Conservation (phyloP, 2,113 vertebrate species). For the Python bivittatus region DNA sequence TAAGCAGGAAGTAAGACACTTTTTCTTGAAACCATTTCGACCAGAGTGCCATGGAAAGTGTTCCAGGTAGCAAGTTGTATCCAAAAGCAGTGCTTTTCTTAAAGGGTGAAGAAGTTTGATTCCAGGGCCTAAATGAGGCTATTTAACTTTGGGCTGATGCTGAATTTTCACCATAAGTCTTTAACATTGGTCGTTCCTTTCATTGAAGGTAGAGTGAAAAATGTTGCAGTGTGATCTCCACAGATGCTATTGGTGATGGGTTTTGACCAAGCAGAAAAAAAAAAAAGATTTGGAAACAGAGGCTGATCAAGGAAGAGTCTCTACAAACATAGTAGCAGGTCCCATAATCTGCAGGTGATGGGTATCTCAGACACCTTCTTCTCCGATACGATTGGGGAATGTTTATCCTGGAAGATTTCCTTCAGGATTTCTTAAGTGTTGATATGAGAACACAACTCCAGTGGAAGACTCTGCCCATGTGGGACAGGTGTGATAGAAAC, state of each 20-base stretch:
- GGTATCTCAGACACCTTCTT: not conserved
- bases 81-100: not conserved
- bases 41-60: not conserved
- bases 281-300: too few relatives aligned
- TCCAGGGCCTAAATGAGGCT: not conserved
- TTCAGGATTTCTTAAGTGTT: not conserved
- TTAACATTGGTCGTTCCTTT: not conserved
- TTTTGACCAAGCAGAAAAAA: not conserved
- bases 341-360: not conserved
- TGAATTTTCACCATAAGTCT: not conserved
- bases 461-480: not conserved
- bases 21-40: not conserved
- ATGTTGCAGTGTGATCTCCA: not conserved
- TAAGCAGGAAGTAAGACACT: not conserved
- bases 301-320: not conserved
- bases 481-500: not conserved
- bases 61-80: not conserved
- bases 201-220: not conserved
- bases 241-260: not conserved
- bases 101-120: not conserved
- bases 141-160: not conserved
- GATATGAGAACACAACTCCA: not conserved
- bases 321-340: not conserved
- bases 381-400: not conserved
- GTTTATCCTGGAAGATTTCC: not conserved